Conservation (phyloP, 2,113 vertebrate genomes). For the Ictalurus punctatus region DNA sequence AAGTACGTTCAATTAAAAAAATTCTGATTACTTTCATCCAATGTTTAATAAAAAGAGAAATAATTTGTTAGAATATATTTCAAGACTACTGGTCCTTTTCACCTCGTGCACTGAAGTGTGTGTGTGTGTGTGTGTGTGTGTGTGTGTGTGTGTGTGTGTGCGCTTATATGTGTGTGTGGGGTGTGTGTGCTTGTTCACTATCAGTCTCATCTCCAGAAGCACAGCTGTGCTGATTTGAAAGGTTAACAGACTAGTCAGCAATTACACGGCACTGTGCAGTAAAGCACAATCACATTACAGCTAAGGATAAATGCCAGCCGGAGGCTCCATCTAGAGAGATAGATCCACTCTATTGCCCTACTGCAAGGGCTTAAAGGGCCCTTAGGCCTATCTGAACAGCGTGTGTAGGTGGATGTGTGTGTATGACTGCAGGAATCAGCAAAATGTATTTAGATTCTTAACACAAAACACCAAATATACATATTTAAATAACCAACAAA, state of each 20-base stretch:
- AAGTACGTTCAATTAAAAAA: constrained; percentile 19
- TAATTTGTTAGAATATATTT: constrained; percentile 3
- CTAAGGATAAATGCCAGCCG: constrained; percentile 69
- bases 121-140: background rate
- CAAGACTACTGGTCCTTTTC: background rate
- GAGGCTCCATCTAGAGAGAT: constrained; percentile 57
- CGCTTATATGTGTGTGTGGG: background rate
- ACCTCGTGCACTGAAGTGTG: background rate
- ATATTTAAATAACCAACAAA: background rate
- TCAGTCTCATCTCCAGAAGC: constrained; percentile 70
- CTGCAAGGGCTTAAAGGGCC: background rate
- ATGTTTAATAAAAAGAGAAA: constrained; percentile 29
- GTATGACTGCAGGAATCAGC: background rate
- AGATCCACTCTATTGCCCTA: constrained; percentile 39
- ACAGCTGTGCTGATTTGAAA: constrained; percentile 75
- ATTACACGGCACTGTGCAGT: constrained; percentile 74
- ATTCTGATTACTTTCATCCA: constrained; percentile 11
- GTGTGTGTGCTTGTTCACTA: constrained; percentile 54
- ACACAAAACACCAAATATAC: background rate
- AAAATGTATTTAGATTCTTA: background rate
- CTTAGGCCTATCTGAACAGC: constrained; percentile 6
- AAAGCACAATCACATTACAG: constrained; percentile 71
- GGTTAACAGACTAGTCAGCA: constrained; percentile 79
- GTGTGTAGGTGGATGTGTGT: constrained; percentile 20
- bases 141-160: background rate